Conservation (phyloP, 2,888 invertebrate genomes). For the Leptopterna dolabrata region DNA sequence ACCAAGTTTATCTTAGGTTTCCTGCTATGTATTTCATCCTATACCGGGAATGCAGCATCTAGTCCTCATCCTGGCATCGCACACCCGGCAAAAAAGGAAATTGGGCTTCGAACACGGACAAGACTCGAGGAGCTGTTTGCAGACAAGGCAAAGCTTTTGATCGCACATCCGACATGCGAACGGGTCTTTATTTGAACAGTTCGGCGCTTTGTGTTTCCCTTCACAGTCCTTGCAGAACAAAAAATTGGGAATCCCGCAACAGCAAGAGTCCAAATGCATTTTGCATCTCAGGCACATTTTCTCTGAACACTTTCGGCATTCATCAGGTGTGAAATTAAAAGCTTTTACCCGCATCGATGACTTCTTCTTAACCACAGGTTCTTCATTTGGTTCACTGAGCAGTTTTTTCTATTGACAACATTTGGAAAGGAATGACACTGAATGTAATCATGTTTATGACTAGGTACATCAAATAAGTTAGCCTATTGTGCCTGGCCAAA, state of each 20-base stretch:
- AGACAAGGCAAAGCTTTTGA: not conserved
- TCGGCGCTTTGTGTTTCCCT: not conserved
- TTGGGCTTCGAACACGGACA: constrained; percentile 1
- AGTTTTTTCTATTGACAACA: not conserved
- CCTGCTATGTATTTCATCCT: too few species aligned
- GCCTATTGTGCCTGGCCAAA: not conserved
- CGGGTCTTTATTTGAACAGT: not conserved
- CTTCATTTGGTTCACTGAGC: not conserved
- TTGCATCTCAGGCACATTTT: not conserved
- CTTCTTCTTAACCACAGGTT: not conserved
- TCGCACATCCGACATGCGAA: constrained; percentile 4
- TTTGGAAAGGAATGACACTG: too few species aligned
- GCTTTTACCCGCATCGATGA: not conserved
- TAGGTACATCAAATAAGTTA: not conserved
- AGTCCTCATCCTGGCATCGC: not conserved
- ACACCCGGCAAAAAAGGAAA: not conserved
- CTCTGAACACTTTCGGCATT: not conserved
- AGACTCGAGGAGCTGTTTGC: not conserved
- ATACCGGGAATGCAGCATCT: not conserved
- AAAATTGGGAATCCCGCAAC: not conserved
- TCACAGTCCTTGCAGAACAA: not conserved
- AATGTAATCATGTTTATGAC: too few species aligned
- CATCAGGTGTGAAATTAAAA: not conserved
- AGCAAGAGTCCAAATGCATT: not conserved
- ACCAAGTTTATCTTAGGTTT: not conserved